Evolutionary conservation across 1,140 invertebrate species (phyloP), one percentile per base, ranked within the genome.

Genomic region (Sitophilus oryzae): DNA sequence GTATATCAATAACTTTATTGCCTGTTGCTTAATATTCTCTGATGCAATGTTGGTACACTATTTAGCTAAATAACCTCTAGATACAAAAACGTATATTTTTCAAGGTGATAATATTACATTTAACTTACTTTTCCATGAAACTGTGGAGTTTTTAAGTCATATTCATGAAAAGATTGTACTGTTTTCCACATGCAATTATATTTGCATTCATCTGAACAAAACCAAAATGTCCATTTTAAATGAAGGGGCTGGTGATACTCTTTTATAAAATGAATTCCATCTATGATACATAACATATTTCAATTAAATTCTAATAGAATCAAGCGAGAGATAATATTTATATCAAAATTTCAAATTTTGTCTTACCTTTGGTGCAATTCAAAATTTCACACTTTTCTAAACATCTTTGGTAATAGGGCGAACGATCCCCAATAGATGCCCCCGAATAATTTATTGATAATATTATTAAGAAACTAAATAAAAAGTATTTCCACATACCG

Each of bases 161-260:
- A 76, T 53, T 79, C 74, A 36, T 80, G 63, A 67, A 94, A 96
- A 10, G 79, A 79, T 10, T 85, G 75, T 0, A 97, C 89, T 6
- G 93, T 93, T 47, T 81, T 73, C 94, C 95, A 98, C 88, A 94
- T 97, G 69, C 95, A 98, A 2, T 77, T 71, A 67, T 98, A 94
- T 54, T 79, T 78, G 62, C 92, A 94, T 66, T 95, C 88, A 69
- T 91, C 88, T 2, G 73, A 70, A 69, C 91, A 94, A 46, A 77
- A 79, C 91, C 91, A 93, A 3, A 73, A 66, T 1, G 88, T 67
- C 15, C 84, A 54, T 58, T 71, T 73, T 60, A 83, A 72, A 55
- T 76, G 75, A 44, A 79, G 58, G 1, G 81, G 73, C 62, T 82
- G 77, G n/a, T 69, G 56, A 58, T 73, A 71, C 53, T 72, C 65